phyloP scores from a whole-genome alignment of 2,113 vertebrate species.

The Nyctereutes procyonoides region DNA sequence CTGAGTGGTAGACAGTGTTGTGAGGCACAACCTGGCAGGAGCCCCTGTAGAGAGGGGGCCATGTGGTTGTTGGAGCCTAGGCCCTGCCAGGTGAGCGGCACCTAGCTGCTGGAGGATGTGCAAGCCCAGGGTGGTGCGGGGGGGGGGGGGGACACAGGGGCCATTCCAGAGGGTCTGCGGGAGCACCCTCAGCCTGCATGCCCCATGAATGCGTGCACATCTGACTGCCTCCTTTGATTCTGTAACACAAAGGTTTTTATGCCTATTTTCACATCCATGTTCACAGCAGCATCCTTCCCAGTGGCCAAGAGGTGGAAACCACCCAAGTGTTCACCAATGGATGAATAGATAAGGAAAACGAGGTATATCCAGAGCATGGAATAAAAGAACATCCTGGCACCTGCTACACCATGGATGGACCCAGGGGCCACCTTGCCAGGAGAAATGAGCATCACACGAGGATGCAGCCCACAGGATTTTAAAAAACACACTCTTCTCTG shows the following conservation, averaged over 20 bases:
- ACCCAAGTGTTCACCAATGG: background rate
- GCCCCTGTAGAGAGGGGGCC: background rate
- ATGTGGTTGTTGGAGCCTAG: background rate
- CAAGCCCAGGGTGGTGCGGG: background rate
- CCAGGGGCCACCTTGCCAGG: background rate
- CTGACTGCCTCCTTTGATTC: background rate
- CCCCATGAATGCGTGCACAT: background rate
- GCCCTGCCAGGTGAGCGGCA: background rate
- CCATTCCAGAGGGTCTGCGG: fast-evolving
- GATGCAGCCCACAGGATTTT: no score
- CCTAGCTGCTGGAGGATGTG: background rate
- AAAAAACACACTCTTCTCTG: no score
- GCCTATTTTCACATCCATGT: background rate
- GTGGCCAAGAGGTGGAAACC: background rate
- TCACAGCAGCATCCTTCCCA: background rate
- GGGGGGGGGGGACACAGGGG: background rate
- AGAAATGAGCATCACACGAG: background rate
- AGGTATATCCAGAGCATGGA: background rate
- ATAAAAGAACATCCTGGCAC: background rate
- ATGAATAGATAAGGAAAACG: background rate
- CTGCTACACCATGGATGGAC: no score
- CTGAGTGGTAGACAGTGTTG: background rate
- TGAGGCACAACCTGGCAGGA: background rate
- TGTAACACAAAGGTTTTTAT: background rate
- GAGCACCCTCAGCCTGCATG: background rate